Evolutionary conservation across 2,113 vertebrate species (phyloP), one percentile per base, ranked within the genome.

Genomic region (Pimephales promelas): DNA sequence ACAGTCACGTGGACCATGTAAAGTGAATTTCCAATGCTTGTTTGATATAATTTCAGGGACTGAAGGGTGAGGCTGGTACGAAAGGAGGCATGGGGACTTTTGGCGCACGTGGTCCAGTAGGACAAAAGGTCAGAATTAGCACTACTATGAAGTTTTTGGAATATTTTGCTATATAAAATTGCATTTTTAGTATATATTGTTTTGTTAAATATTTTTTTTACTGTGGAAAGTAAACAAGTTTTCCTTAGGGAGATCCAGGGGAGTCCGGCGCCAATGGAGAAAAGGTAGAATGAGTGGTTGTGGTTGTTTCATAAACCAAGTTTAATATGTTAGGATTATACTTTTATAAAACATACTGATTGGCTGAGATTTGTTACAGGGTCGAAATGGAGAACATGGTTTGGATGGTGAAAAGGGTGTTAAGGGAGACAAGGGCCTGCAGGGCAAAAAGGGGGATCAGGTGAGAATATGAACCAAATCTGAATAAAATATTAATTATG

Each of bases 11-110:
- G 5, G 13, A 77, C 31, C 5, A 57, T 57, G 14, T 43, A 3
- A 77, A 43, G 74, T n/a, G 6, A n/a, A 16, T 49, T 81, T 86
- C 7, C 40, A 45, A 9, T 47, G 56, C 3, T 22, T 81, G n/a
- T 83, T 74, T 82, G 22, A 66, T 47, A 16, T 71, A 43, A 43
- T 77, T 47, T 24, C 85, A 96, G 97, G 97, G 97, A 31, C n/a
- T 94, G 26, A 97, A 96, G 85, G 97, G 97, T 9, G 95, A 96
- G 40, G 92, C 92, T 13, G 97, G 96, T 1, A 89, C 90, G 1
- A 97, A 97, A 87, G 96, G 97, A 80, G 89, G 87, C 10, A 88
- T 97, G 88, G 96, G 96, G 1, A 89, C 94, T 10, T 97, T 97
- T 2, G 97, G 96, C 84, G 89, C 92, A 43, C 92, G 97, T 87